Evolutionary conservation across 2,888 invertebrate species (phyloP), one percentile per base, ranked within the genome.

Genomic region (Didymodactylos carnosus): DNA sequence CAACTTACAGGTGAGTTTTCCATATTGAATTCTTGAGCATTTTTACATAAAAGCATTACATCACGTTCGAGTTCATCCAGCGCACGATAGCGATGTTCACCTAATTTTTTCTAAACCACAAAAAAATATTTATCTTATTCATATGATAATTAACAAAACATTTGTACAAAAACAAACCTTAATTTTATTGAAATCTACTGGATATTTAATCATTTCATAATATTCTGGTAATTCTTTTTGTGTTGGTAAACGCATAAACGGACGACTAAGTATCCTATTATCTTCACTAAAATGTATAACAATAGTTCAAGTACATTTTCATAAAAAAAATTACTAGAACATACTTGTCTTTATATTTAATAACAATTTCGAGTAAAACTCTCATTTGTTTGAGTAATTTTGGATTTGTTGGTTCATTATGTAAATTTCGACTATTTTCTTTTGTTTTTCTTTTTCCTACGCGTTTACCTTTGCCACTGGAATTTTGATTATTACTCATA

Each of bases 1-100:
- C 23, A 49, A 23, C 46, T 35, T 62, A 62, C 62, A 62, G 19
- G 29, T 0, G 94, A 95, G 11, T 90, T 90, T 83, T 97, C 95
- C 81, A 95, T 92, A 82, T 97, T 97, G 85, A 94, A 97, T 8
- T 90, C 90, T 83, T 97, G 97, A 8, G 97, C 97, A 84, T 98
- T 98, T 78, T 91, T 90, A 83, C 95, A 97, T 73, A 98, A 85
- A 77, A 94, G 89, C 87, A 91, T 89, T 80, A 98, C 94, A 83
- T 98, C 98, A 73, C 89, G 79, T 77, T 85, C 85, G 73, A 87
- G 88, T 72, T 86, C 86, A 76, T 84, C 82, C 74, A 85, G 70
- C 62, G 78, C 78, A 1, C 81, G 78, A 82, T 94, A 95, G 88
- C 90, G 79, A 78, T 83, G 82, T 39, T 83, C 82, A 75, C 79